A percentile compares a stretch with the other conserved stretches of the same genome.
Evolutionary conservation across 37 sponge, comb jelly and placozoan species (phyloP).

Genomic region (Cliona cf. orientalis): DNA sequence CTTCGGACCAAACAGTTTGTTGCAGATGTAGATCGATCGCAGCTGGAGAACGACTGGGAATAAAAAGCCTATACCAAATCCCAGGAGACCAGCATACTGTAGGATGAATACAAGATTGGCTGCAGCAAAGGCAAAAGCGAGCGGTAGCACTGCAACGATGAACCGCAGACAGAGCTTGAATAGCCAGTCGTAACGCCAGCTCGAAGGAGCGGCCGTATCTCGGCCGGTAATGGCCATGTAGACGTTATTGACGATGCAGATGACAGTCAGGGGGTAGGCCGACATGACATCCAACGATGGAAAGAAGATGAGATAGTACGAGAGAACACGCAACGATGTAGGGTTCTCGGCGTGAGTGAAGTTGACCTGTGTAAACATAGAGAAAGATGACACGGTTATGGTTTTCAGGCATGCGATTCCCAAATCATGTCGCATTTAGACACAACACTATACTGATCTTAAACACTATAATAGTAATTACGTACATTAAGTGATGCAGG

Average conservation of each 20-base stretch:
- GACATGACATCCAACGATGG: conserved; percentile 86
- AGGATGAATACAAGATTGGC: conserved; percentile 80
- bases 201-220: conserved; percentile 37
- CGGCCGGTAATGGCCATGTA: conserved; percentile 54
- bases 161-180: conserved; percentile 50
- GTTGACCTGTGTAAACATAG: conserved; percentile 2
- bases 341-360: conserved; percentile 2
- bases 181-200: conserved; percentile 3
- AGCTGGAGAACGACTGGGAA: conserved; percentile 60
- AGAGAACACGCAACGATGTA: conserved; percentile 43
- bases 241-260: conserved; percentile 71
- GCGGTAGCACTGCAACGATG: conserved; percentile 54
- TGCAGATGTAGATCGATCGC: conserved; percentile 37
- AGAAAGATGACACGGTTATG: too few relatives aligned
- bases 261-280: conserved; percentile 69
- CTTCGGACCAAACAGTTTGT: conserved; percentile 17
- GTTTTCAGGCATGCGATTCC: too few relatives aligned
- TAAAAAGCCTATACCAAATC: conserved; percentile 60
- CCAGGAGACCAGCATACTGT: conserved; percentile 78
- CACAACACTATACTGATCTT: too few relatives aligned
- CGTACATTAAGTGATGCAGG: too few relatives aligned
- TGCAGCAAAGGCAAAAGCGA: conserved; percentile 70
- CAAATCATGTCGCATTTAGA: too few relatives aligned
- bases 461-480: too few relatives aligned
- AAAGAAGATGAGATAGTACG: conserved; percentile 85